phyloP scores from a whole-genome alignment of 1,140 invertebrate species.

The Capitella teleta region DNA sequence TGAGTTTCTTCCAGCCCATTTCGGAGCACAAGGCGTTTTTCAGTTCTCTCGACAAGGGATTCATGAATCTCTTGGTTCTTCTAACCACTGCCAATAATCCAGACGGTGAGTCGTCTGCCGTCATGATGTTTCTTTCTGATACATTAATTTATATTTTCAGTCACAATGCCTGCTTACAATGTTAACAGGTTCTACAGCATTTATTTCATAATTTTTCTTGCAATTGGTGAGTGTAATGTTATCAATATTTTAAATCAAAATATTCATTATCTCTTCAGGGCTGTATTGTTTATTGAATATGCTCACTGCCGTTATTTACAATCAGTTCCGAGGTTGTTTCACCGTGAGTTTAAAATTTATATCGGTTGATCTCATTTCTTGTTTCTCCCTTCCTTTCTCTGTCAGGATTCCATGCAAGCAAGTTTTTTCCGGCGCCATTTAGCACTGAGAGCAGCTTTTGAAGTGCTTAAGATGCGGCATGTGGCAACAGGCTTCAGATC shows the following conservation, averaged over 20 bases:
- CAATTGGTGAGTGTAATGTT: conserved; percentile 28
- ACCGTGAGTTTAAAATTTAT: conserved; percentile 27
- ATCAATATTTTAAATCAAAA: not conserved
- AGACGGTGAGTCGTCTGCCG: too few species aligned
- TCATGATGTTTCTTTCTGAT: conserved; percentile 4
- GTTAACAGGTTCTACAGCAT: conserved; percentile 29
- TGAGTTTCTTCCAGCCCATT: conserved; percentile 7
- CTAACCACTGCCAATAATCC: conserved; percentile 40
- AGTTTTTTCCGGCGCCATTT: conserved; percentile 29
- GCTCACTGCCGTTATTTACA: conserved; percentile 38
- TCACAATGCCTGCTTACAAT: conserved; percentile 35
- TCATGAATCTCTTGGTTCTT: conserved; percentile 35
- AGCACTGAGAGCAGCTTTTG: conserved; percentile 34
- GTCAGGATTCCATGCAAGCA: conserved; percentile 33
- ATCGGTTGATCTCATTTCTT: too few species aligned
- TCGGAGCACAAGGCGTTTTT: conserved; percentile 2
- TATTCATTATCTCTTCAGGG: conserved; percentile 17
- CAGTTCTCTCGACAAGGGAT: conserved; percentile 7
- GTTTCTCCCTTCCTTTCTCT: conserved; percentile 4
- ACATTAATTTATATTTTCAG: conserved; percentile 17
- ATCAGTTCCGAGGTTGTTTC: conserved; percentile 41
- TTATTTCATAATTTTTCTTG: conserved; percentile 35
- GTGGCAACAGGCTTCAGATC: not conserved
- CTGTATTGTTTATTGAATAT: conserved; percentile 39
- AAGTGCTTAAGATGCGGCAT: conserved; percentile 21